Conservation (phyloP, 2,797 vertebrate species). For the Austrolebias charrua region DNA sequence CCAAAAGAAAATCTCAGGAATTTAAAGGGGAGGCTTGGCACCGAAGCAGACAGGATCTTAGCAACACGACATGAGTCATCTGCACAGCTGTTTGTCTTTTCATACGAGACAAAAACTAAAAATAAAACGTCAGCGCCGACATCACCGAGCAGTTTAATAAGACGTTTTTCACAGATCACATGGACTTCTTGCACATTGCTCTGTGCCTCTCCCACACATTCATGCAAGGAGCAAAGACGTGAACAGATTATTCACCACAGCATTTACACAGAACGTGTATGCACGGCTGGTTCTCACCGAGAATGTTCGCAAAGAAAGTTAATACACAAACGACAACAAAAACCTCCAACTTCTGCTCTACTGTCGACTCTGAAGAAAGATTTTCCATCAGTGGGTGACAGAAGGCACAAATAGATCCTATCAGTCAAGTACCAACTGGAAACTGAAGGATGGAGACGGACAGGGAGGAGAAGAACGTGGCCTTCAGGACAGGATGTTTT, state of each 20-base stretch:
- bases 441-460: too few relatives aligned
- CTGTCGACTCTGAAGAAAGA: neutral
- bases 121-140: conserved; percentile 2
- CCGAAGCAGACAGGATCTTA: conserved; percentile 25
- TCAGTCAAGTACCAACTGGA: too few relatives aligned
- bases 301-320: neutral
- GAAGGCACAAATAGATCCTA: conserved; percentile 40
- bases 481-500: conserved; percentile 16
- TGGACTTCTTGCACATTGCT: conserved; percentile 27
- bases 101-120: conserved; percentile 17
- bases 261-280: neutral
- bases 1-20: conserved; percentile 23
- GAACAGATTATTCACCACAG: neutral
- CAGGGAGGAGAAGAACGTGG: conserved; percentile 6
- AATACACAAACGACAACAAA: conserved; percentile 3
- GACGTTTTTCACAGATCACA: conserved; percentile 7
- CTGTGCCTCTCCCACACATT: conserved; percentile 11
- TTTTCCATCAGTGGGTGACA: conserved; percentile 34
- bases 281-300: conserved; percentile 17
- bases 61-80: conserved; percentile 44
- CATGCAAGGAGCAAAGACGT: neutral
- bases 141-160: conserved; percentile 17
- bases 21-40: conserved; percentile 52
- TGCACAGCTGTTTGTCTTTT: conserved; percentile 53
- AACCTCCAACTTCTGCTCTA: too few relatives aligned